Conservation (phyloP, 2,888 invertebrate species). For the Eupithecia exiguata region DNA sequence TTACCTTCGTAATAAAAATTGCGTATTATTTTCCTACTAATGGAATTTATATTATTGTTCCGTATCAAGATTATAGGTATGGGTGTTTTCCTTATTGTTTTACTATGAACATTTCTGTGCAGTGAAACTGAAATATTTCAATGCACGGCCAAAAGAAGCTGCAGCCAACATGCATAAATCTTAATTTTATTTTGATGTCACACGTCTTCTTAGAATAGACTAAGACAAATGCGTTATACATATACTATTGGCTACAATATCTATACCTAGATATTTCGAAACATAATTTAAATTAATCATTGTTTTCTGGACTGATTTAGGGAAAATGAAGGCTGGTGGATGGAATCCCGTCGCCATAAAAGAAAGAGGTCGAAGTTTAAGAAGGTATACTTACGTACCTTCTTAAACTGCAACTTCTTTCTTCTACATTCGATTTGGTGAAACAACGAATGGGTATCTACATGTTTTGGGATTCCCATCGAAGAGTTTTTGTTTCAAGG, state of each 20-base stretch:
- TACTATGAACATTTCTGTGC: neutral
- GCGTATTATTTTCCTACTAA: neutral
- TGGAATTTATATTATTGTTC: constrained; percentile 7
- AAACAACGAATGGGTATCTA: neutral
- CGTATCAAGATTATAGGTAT: neutral
- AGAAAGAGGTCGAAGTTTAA: neutral
- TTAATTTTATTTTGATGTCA: constrained; percentile 13
- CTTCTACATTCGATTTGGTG: too few relatives aligned
- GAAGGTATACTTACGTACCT: too few relatives aligned
- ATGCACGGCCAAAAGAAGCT: constrained; percentile 5
- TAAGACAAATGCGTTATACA: neutral
- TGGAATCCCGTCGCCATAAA: neutral
- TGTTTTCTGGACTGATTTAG: neutral
- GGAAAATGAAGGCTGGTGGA: neutral
- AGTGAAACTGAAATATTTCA: constrained; percentile 3
- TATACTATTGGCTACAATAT: neutral
- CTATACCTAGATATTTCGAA: neutral
- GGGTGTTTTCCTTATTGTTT: constrained; percentile 3
- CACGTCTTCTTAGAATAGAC: constrained; percentile 15
- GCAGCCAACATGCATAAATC: constrained; percentile 7
- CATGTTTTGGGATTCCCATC: neutral
- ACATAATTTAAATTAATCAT: neutral
- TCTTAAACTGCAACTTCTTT: too few relatives aligned
- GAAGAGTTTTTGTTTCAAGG: neutral
- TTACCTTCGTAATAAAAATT: neutral